Base-by-base conservation (phyloP, 2,888 invertebrate species). In the Caenorhabditis doughertyi region DNA sequence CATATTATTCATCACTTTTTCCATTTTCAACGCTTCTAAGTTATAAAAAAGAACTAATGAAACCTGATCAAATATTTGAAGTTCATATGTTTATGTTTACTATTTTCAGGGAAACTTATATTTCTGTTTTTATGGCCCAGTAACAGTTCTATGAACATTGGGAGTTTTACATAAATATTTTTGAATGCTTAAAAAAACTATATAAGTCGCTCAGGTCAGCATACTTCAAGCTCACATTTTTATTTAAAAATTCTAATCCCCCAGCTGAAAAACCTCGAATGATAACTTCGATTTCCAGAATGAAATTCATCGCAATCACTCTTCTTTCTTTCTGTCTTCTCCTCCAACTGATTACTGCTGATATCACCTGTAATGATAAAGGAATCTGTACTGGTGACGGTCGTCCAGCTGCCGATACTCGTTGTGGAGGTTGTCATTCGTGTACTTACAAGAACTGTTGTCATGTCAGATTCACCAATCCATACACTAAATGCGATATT, bases 371-470 rank as follows among this genome's bases (percentile, higher is more conserved):
- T 47, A 47, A 47, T 47, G 44, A 47, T 18, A 47, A 18, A 47
- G 44, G 44, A 47, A 18, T 47, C 7, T 47, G 44, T 47, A 47
- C 44, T 47, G 44, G 44, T 18, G 8, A 8, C 8, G 44, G 44
- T 4, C n/a, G 44, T 47, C 44, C 44, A 47, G 44, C 44, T 47
- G 44, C 44, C 7, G 44, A 47, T 13, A 47, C 44, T 47, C 44
- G 44, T 47, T 47, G 44, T 47, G 18, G 44, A 47, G n/a, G 18
- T 18, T 47, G 44, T 18, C 44, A 47, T 47, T 47, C 44, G 7
- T 47, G 44, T 47, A 47, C 44, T 47, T 47, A 13, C 44, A 47
- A 47, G 18, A 47, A 47, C 44, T 47, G 44, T 18, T 47, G 44
- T 18, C 44, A 47, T 47, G 44, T 47, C 13, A n/a, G 44, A 18